A percentile compares a stretch with the other conserved stretches of the same genome.
phyloP scores from a whole-genome alignment of 2,113 vertebrate species.

The Nicator chloris region DNA sequence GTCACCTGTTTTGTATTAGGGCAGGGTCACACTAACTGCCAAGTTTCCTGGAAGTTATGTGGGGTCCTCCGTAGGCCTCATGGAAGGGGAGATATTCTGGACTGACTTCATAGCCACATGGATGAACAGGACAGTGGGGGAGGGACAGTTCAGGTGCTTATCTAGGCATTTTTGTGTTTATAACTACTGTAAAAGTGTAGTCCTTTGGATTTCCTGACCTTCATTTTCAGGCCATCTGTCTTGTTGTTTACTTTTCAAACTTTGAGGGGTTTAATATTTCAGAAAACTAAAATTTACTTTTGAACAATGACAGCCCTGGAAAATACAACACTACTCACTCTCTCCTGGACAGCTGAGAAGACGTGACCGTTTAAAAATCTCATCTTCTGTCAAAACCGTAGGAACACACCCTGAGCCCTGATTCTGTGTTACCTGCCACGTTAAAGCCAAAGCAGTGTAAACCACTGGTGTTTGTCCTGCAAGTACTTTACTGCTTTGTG shows the following conservation, averaged over 20 bases:
- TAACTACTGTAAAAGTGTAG: neutral
- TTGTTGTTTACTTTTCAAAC: neutral
- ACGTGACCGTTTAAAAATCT: neutral
- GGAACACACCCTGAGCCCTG: neutral
- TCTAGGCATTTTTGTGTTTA: neutral
- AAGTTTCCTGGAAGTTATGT: neutral
- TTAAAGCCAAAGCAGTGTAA: neutral
- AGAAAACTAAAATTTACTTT: neutral
- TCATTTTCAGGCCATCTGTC: neutral
- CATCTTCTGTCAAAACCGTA: neutral
- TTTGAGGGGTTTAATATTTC: neutral
- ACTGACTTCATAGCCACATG: neutral
- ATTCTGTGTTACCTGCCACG: neutral
- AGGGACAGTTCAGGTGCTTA: neutral
- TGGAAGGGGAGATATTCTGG: neutral
- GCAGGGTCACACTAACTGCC: neutral
- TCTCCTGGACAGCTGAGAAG: neutral
- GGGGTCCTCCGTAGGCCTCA: neutral
- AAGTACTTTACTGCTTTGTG: neutral
- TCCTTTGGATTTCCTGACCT: neutral
- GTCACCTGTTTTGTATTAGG: constrained; percentile 25
- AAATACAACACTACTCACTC: neutral
- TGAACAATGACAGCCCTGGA: neutral
- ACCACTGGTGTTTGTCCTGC: neutral
- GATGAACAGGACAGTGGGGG: neutral